Percentiles rank a stretch among this genome's conserved stretches.
Conservation (phyloP, 92 coral and sea anemone species). For the Anthopleura xanthogrammica region DNA sequence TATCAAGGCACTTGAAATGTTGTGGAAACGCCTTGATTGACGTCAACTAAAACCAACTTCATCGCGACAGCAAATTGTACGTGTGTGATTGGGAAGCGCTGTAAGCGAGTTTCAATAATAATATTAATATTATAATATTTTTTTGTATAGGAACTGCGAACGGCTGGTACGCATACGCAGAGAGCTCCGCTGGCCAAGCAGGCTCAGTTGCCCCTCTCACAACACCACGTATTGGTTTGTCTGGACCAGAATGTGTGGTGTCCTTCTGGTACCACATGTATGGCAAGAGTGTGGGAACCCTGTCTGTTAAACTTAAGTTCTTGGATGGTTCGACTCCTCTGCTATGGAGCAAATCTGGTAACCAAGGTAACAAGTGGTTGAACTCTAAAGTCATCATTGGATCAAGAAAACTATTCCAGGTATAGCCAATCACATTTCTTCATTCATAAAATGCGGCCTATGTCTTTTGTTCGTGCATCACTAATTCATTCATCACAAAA, state of each 20-base stretch:
- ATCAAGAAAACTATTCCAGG: conserved; percentile 88
- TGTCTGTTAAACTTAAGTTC: conserved; percentile 72
- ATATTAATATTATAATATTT: no score
- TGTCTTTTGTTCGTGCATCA: no score
- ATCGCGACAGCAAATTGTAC: no score
- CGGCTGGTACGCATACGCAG: conserved; percentile 94
- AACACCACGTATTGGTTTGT: conserved; percentile 76
- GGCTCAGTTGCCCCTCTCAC: conserved; percentile 76
- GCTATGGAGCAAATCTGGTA: conserved; percentile 79
- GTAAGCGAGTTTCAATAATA: no score
- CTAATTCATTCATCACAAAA: no score
- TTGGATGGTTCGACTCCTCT: conserved; percentile 65
- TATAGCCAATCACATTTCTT: conserved; percentile 9
- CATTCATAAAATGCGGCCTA: background rate
- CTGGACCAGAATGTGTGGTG: conserved; percentile 86
- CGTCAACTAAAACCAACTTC: no score
- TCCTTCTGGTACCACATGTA: conserved; percentile 98
- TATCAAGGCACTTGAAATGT: no score
- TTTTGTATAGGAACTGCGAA: conserved; percentile 55
- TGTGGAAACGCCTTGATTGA: no score
- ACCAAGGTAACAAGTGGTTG: conserved; percentile 81
- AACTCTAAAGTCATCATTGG: conserved; percentile 69
- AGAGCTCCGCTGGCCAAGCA: conserved; percentile 75
- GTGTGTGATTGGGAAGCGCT: no score
- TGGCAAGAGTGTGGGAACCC: conserved; percentile 70